phyloP scores from a whole-genome alignment of 2,797 vertebrate species.

The Halcyon badia region DNA sequence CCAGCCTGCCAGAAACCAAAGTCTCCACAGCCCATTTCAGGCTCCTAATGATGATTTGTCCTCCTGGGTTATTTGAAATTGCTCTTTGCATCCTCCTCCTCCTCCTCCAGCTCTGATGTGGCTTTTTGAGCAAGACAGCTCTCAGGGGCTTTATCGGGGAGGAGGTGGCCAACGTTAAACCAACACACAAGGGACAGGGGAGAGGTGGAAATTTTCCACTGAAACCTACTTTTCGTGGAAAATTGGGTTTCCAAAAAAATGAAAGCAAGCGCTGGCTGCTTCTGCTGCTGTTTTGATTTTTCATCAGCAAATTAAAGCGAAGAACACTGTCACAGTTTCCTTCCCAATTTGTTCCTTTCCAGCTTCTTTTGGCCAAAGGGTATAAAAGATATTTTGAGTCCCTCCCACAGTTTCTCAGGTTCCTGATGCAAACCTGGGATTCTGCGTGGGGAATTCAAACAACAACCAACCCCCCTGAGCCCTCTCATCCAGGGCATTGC shows the following conservation, averaged over 20 bases:
- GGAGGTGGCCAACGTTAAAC: neutral
- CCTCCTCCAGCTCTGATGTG: neutral
- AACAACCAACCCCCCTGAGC: neutral
- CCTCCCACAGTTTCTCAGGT: neutral
- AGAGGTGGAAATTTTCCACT: slow-evolving; percentile 45
- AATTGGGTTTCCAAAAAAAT: slow-evolving; percentile 48
- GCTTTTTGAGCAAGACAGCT: neutral
- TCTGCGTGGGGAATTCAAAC: neutral
- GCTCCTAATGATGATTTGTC: neutral
- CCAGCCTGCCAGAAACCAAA: neutral
- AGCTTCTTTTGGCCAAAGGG: slow-evolving; percentile 4
- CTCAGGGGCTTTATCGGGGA: neutral
- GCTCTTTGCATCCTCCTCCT: neutral
- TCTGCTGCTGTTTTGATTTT: slow-evolving; percentile 23
- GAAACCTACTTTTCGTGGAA: slow-evolving; percentile 54
- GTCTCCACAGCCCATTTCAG: neutral
- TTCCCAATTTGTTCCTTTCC: neutral
- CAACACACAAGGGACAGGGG: neutral
- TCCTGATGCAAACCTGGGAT: neutral
- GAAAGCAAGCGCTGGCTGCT: neutral
- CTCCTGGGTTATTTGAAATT: neutral
- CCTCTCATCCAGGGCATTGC: neutral
- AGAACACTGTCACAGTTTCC: slow-evolving; percentile 15
- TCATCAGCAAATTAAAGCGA: slow-evolving; percentile 36
- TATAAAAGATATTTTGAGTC: neutral